phyloP scores from a whole-genome alignment of 2,888 invertebrate species.

The Heteromyza rotundicornis region DNA sequence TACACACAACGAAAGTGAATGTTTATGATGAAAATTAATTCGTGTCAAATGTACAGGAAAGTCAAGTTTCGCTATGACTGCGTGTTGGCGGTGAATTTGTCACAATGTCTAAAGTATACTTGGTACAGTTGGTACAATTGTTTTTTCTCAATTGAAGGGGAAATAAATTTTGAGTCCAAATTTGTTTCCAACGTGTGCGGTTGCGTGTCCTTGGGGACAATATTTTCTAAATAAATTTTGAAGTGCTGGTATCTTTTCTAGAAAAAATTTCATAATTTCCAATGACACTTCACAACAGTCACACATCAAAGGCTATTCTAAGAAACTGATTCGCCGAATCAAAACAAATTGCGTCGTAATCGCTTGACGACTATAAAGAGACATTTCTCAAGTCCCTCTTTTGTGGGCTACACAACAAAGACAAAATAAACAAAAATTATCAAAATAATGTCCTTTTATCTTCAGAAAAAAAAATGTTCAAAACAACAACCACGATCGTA shows the following conservation, averaged over 20 bases:
- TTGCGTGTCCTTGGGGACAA: neutral
- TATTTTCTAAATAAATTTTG: neutral
- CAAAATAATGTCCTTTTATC: conserved; percentile 32
- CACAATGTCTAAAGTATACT: no score
- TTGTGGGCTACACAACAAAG: no score
- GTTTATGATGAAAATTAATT: no score
- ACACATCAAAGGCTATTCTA: neutral
- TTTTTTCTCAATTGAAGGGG: no score
- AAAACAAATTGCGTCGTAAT: conserved; percentile 55
- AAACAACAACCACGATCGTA: conserved; percentile 11
- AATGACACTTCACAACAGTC: neutral
- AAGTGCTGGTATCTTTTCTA: no score
- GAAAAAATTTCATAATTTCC: neutral
- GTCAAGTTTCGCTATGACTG: neutral
- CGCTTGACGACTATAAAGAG: no score
- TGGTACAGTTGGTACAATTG: no score
- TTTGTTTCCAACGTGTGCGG: neutral
- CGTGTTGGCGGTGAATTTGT: neutral
- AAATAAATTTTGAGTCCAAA: no score
- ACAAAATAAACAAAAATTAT: no score
- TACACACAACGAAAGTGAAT: no score
- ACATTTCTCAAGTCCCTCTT: no score
- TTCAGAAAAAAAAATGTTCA: conserved; percentile 7
- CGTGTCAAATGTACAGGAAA: neutral
- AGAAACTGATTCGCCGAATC: conserved; percentile 13